A percentile compares a stretch with the other conserved stretches of the same genome.
phyloP scores from a whole-genome alignment of 2,888 invertebrate genomes.

The Folsomia manolachei region DNA sequence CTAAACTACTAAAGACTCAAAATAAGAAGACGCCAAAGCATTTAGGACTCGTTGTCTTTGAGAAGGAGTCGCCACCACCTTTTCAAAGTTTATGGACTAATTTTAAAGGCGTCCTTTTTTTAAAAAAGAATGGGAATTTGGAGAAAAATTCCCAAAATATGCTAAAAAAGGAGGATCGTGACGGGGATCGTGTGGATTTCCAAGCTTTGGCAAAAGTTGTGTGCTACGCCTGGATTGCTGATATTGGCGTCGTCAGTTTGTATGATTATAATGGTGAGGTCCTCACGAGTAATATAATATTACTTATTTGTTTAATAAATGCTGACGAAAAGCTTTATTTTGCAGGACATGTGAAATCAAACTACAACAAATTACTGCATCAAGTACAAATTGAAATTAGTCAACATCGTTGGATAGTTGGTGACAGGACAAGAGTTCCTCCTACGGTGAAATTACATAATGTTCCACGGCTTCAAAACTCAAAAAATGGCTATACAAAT shows the following conservation, averaged over 20 bases:
- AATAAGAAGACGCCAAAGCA: constrained; percentile 32
- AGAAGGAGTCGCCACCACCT: constrained; percentile 14
- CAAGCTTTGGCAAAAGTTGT: constrained; percentile 41
- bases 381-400: constrained; percentile 42
- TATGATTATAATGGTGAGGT: constrained; percentile 46
- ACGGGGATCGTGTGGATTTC: constrained; percentile 26
- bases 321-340: neutral
- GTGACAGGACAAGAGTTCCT: constrained; percentile 26
- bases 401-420: constrained; percentile 43
- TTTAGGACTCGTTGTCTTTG: constrained; percentile 38
- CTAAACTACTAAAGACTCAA: neutral
- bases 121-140: neutral
- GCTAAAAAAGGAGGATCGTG: neutral
- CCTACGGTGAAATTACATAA: constrained; percentile 46
- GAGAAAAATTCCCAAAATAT: neutral
- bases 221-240: constrained; percentile 43
- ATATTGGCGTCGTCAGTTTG: constrained; percentile 43
- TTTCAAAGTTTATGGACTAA: constrained; percentile 16
- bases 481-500: constrained; percentile 37
- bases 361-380: constrained; percentile 35
- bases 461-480: constrained; percentile 24
- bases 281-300: neutral
- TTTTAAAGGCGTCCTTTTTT: neutral
- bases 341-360: constrained; percentile 35
- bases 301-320: neutral